Evolutionary conservation across 1,140 invertebrate genomes (phyloP).

Genomic region (Penaeus indicus): DNA sequence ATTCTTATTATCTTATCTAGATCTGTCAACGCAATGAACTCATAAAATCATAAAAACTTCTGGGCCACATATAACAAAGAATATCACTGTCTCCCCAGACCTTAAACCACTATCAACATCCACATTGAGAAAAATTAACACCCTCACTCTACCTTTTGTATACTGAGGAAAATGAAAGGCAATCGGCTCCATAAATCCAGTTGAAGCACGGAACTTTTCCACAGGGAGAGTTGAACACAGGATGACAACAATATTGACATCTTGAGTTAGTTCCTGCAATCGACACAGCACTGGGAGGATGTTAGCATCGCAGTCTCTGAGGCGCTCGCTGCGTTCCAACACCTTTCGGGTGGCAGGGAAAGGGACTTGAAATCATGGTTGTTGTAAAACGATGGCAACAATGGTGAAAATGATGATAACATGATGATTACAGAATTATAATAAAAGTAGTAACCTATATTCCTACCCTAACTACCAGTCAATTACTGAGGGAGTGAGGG

Average conservation of each 20-base stretch:
- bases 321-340: slow-evolving; percentile 84
- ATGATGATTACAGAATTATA: no score
- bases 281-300: slow-evolving; percentile 80
- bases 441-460: no score
- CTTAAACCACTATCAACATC: slow-evolving; percentile 44
- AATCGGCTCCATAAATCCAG: slow-evolving; percentile 81
- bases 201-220: slow-evolving; percentile 82
- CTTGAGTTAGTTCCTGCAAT: slow-evolving; percentile 80
- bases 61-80: no score
- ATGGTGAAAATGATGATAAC: no score
- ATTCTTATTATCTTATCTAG: no score
- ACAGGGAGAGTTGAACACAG: slow-evolving; percentile 83
- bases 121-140: slow-evolving; percentile 19
- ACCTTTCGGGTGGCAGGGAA: slow-evolving; percentile 70
- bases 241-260: slow-evolving; percentile 81
- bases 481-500: no score
- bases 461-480: no score
- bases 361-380: neutral
- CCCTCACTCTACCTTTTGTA: slow-evolving; percentile 73
- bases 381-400: neutral
- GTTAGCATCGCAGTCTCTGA: slow-evolving; percentile 81
- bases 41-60: no score
- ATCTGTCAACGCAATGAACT: no score
- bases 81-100: no score
- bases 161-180: slow-evolving; percentile 86